Base-by-base conservation (phyloP, 1,140 invertebrate genomes). In the Acromyrmex heyeri region DNA sequence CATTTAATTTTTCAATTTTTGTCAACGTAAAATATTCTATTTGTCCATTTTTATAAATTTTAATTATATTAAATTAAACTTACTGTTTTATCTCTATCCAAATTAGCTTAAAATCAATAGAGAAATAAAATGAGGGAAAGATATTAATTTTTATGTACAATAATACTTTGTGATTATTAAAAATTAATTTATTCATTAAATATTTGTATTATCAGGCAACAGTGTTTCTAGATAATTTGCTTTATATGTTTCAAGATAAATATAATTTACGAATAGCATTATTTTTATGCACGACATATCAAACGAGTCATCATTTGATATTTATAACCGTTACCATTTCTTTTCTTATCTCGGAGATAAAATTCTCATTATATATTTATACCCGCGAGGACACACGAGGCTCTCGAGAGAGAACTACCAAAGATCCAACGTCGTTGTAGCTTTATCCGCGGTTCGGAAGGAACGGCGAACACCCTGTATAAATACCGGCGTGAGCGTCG, bases 401-500 rank as follows among this genome's bases (percentile, higher is more conserved):
- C 8, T 44, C 38, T 44, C 38, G 6, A n/a, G 53, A 38, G 53
- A 38, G 62, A 62, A 30, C 55, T 57, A 30, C 24, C 55, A 18
- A 27, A 72, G 16, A 55, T 70, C 30, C 48, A 38, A 21, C 38
- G 18, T 61, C 34, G 55, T 16, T 3, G 27, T 30, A 48, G 38
- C 55, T 83, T 48, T 59, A 65, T 44, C 18, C 55, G 59, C 34
- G 44, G 18, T 44, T 64, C 57, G 73, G 50, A 53, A 50, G 69
- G 21, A 70, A 18, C 27, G 55, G 7, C 50, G 59, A 50, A 34
- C 87, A 82, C 69, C 67, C 79, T 82, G 77, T 81, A 86, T 65
- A 83, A 83, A 69, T 75, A 65, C 16, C 59, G 72, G 44, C 82
- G 57, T 24, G 48, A 77, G 81, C 57, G 81, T 62, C 73, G 73